phyloP scores from a whole-genome alignment of 2,888 invertebrate genomes.

The Eristalis tenax region DNA sequence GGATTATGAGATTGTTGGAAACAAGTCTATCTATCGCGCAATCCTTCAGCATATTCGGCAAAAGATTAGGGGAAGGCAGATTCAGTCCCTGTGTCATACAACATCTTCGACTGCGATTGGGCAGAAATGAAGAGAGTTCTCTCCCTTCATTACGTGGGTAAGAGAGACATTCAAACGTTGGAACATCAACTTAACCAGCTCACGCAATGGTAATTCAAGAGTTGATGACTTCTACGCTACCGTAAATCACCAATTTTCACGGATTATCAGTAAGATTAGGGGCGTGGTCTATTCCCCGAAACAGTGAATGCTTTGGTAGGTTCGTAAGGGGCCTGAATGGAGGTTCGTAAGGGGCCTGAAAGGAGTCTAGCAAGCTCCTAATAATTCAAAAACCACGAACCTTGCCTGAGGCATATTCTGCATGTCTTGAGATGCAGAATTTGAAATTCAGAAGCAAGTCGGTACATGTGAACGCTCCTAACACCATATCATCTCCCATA shows the following conservation, averaged over 20 bases:
- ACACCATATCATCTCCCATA: neutral
- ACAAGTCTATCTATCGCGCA: constrained; percentile 50
- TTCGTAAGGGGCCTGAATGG: neutral
- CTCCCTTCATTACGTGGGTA: no score
- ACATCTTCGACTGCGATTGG: no score
- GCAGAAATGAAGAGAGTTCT: no score
- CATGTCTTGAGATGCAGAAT: constrained; percentile 61
- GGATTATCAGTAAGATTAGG: no score
- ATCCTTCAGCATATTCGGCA: constrained; percentile 20
- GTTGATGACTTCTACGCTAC: neutral
- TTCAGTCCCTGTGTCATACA: no score
- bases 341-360: no score
- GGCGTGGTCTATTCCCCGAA: no score
- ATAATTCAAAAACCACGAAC: constrained; percentile 46
- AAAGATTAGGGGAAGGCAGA: no score
- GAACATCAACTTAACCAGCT: constrained; percentile 61
- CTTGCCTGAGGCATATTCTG: constrained; percentile 50
- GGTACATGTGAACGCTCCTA: constrained; percentile 5
- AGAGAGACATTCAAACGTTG: constrained; percentile 18
- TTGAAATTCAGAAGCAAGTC: constrained; percentile 4
- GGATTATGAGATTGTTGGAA: constrained; percentile 30
- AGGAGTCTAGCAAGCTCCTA: no score
- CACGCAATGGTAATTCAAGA: constrained; percentile 3
- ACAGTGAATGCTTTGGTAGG: no score
- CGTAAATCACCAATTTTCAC: neutral